Evolutionary conservation across 2,888 invertebrate species (phyloP).

Genomic region (Andrena bucephala): DNA sequence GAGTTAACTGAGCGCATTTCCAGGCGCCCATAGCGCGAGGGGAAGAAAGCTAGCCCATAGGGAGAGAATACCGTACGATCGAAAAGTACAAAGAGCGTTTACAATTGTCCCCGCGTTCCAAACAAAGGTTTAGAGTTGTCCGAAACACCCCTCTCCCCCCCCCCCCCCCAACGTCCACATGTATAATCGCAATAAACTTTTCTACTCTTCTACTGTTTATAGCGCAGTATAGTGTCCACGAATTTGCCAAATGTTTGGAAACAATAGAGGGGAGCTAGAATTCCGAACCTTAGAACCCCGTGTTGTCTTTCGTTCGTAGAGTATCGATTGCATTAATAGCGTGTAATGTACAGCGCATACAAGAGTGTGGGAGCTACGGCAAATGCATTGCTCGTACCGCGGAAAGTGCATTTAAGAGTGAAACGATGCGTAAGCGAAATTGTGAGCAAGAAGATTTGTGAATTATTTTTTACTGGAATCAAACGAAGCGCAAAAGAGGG

Average conservation of each 20-base stretch:
- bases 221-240: slow-evolving; percentile 39
- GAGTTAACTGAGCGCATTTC: too few species aligned
- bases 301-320: slow-evolving; percentile 12
- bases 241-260: slow-evolving; percentile 39
- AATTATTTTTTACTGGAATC: neutral
- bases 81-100: slow-evolving; percentile 70
- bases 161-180: slow-evolving; percentile 24
- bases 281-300: slow-evolving; percentile 5
- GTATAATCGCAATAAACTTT: slow-evolving; percentile 56
- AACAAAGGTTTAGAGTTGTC: slow-evolving; percentile 38
- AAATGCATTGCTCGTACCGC: neutral
- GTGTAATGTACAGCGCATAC: neutral
- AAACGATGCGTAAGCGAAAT: neutral
- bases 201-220: slow-evolving; percentile 71
- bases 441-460: slow-evolving; percentile 1
- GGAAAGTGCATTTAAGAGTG: neutral
- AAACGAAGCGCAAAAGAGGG: neutral
- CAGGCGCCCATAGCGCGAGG: too few species aligned
- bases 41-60: too few species aligned
- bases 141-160: neutral
- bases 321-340: neutral
- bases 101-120: slow-evolving; percentile 50
- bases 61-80: slow-evolving; percentile 34
- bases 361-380: neutral
- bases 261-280: neutral